A percentile compares a stretch with the other conserved stretches of the same genome.
These are phyloP conservation scores for Drosophila incognita DNA, from an alignment of 2,888 invertebrate genomes.

Conservation along the genomic window DNA sequence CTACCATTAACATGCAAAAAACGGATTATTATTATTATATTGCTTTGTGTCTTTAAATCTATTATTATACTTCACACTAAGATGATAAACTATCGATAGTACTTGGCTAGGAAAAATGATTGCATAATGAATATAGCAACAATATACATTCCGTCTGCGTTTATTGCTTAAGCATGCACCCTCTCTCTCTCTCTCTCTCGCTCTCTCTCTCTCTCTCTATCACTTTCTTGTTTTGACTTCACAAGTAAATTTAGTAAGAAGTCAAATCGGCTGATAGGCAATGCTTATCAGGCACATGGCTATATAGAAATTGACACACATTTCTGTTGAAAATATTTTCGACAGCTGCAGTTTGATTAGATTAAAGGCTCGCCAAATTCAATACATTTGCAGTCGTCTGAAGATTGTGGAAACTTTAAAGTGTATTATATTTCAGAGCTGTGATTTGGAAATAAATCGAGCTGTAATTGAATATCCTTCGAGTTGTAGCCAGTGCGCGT, in stretches of 20 bases:
- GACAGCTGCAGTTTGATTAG: slow-evolving; percentile 52
- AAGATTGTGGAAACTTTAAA: neutral
- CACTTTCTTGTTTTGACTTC: slow-evolving; percentile 3
- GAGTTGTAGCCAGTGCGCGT: slow-evolving; percentile 48
- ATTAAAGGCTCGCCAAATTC: slow-evolving; percentile 31
- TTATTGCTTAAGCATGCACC: neutral
- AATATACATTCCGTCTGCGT: neutral
- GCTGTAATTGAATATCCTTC: neutral
- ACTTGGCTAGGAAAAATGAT: neutral
- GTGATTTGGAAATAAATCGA: slow-evolving; percentile 8
- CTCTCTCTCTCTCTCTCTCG: neutral
- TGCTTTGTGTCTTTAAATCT: too few species aligned
- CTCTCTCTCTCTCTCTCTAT: neutral
- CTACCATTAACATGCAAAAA: neutral
- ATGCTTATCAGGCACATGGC: slow-evolving; percentile 35
- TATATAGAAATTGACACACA: slow-evolving; percentile 47
- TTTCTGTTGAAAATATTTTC: slow-evolving; percentile 34
- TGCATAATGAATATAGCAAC: neutral
- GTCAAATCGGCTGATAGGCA: slow-evolving; percentile 19
- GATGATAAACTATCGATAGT: neutral
- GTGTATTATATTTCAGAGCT: neutral
- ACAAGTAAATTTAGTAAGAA: neutral
- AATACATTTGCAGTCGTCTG: slow-evolving; percentile 20
- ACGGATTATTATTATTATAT: too few species aligned
- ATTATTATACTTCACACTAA: too few species aligned